These are phyloP conservation scores for Lasioglossum baleicum DNA, from an alignment of 1,140 invertebrate genomes.

Conservation along the genomic window DNA sequence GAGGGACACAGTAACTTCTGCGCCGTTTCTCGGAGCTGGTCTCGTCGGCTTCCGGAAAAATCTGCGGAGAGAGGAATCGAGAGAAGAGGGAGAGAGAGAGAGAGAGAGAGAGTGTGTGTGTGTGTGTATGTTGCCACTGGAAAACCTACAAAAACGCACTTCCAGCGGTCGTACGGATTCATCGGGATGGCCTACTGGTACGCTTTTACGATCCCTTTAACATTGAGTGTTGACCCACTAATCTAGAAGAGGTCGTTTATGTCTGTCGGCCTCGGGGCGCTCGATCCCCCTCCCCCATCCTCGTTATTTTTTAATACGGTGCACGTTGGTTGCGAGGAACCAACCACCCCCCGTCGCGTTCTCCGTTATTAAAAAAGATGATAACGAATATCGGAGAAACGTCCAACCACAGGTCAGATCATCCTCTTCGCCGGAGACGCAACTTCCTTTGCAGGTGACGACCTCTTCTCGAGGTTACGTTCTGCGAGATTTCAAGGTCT, in stretches of 20 bases:
- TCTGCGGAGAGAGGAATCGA: not conserved
- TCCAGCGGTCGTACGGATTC: slow-evolving; percentile 47
- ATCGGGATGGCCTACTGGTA: slow-evolving; percentile 45
- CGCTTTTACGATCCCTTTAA: slow-evolving; percentile 50
- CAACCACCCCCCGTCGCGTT: not conserved
- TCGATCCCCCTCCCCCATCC: not conserved
- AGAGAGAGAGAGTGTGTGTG: too few species aligned
- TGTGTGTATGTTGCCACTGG: not conserved
- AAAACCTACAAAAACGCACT: slow-evolving; percentile 56
- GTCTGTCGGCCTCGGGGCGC: slow-evolving; percentile 19
- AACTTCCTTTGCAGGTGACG: too few species aligned
- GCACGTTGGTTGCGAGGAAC: not conserved
- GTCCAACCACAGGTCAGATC: not conserved
- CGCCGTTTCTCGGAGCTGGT: too few species aligned
- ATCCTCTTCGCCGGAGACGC: too few species aligned
- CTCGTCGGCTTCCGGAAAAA: not conserved
- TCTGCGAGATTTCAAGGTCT: too few species aligned
- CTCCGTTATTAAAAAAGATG: not conserved
- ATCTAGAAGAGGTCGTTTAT: slow-evolving; percentile 27
- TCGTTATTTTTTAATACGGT: slow-evolving; percentile 33
- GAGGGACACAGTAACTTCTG: too few species aligned
- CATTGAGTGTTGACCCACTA: slow-evolving; percentile 57
- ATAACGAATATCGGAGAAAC: not conserved
- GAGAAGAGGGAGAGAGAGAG: too few species aligned
- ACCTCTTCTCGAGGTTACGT: too few species aligned